Evolutionary conservation across 2,797 vertebrate species (phyloP).

Genomic region (Nothura maculosa): DNA sequence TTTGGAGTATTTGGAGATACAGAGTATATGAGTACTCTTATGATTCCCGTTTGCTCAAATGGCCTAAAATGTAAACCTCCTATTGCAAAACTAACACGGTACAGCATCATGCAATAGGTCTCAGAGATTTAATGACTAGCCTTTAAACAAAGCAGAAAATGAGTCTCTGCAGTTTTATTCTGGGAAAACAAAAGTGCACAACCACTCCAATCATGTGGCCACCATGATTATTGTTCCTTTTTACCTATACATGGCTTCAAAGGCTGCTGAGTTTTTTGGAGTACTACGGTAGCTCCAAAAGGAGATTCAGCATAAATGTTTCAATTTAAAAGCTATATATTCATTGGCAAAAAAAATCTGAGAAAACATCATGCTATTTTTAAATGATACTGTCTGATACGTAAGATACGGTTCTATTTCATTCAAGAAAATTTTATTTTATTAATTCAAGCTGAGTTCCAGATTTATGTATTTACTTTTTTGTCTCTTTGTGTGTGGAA

Average conservation of each 20-base stretch:
- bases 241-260: background rate
- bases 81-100: background rate
- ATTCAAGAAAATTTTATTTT: slow-evolving; percentile 46
- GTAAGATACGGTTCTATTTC: background rate
- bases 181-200: background rate
- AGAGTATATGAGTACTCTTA: background rate
- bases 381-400: background rate
- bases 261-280: background rate
- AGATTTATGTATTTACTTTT: slow-evolving; percentile 54
- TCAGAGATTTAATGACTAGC: background rate
- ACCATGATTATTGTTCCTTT: background rate
- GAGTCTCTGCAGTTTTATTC: background rate
- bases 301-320: background rate
- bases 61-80: background rate
- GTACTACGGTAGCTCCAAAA: background rate
- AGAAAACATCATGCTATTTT: background rate
- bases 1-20: background rate
- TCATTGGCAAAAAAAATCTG: background rate
- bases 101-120: background rate
- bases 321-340: background rate
- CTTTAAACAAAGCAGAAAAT: background rate
- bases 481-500: background rate
- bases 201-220: fast-evolving
- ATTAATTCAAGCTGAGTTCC: slow-evolving; percentile 67
- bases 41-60: background rate